Evolutionary conservation across 2,797 vertebrate species (phyloP).

Genomic region (Allobates femoralis): DNA sequence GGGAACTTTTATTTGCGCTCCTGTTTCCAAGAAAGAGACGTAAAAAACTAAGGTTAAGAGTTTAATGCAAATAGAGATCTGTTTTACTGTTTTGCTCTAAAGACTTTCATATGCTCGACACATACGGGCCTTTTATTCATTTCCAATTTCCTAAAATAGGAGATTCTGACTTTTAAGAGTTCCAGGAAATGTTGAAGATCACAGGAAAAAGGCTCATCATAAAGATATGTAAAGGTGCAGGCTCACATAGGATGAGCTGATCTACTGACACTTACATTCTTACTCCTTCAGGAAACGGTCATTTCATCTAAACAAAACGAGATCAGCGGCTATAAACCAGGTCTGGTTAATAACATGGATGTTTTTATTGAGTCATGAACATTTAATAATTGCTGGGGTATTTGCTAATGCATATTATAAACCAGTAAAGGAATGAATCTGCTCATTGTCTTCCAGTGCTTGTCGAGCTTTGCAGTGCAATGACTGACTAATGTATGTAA

Average conservation of each 20-base stretch:
- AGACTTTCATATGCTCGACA: constrained; percentile 16
- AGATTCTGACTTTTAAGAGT: constrained; percentile 35
- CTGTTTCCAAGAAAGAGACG: constrained; percentile 3
- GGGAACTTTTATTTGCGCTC: neutral
- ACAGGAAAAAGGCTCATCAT: constrained; percentile 30
- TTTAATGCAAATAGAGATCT: neutral
- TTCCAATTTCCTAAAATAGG: constrained; percentile 42
- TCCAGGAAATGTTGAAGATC: constrained; percentile 48
- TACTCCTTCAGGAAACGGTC: constrained; percentile 17
- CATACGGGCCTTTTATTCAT: constrained; percentile 32
- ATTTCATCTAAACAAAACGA: constrained; percentile 23
- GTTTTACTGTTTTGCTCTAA: neutral
- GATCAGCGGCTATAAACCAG: constrained; percentile 32
- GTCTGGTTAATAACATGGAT: constrained; percentile 49
- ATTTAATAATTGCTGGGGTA: constrained; percentile 45
- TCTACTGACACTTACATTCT: constrained; percentile 32
- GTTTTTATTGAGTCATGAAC: constrained; percentile 40
- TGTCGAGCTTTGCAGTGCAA: constrained; percentile 7
- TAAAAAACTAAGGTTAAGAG: neutral
- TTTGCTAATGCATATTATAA: constrained; percentile 38
- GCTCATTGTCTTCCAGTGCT: constrained; percentile 32
- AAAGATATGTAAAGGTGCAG: constrained; percentile 36
- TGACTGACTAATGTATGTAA: constrained; percentile 38
- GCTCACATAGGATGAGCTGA: constrained; percentile 35
- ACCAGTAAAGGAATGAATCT: constrained; percentile 41